Conservation (phyloP, 2,113 vertebrate species). For the Irena cyanogastra region DNA sequence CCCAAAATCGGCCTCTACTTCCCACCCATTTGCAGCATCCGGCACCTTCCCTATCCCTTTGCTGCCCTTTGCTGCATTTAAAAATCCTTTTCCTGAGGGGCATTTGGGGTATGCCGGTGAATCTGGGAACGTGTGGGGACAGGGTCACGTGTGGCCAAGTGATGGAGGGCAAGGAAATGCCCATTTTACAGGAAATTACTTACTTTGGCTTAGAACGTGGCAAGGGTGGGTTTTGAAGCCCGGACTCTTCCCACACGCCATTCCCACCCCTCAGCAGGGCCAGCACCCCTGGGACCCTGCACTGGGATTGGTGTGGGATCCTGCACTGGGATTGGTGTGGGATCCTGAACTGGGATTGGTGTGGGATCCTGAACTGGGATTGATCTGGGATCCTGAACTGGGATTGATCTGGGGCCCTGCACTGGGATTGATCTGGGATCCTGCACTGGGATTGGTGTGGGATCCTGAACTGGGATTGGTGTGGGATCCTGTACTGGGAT, state of each 20-base stretch:
- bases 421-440: background rate
- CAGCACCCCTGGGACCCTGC: background rate
- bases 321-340: background rate
- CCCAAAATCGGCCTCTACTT: background rate
- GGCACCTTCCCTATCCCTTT: background rate
- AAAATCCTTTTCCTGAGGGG: background rate
- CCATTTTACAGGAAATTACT: fast-evolving
- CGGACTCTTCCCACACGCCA: fast-evolving
- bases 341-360: background rate
- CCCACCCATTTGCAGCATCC: fast-evolving
- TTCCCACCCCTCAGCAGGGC: too few species aligned
- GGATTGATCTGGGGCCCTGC: background rate
- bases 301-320: background rate
- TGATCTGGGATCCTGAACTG: background rate
- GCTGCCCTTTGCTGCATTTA: fast-evolving
- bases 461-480: background rate
- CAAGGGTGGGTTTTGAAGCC: fast-evolving
- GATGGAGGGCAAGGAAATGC: background rate
- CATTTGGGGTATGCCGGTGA: fast-evolving
- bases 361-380: background rate
- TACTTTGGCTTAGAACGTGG: background rate
- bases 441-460: too few species aligned
- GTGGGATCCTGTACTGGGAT: background rate
- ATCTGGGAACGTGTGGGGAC: background rate
- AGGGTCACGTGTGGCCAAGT: background rate